A percentile compares a stretch with the other conserved stretches of the same genome.
Evolutionary conservation across 1,140 invertebrate species (phyloP).

Genomic region (Lepidurus packardi): DNA sequence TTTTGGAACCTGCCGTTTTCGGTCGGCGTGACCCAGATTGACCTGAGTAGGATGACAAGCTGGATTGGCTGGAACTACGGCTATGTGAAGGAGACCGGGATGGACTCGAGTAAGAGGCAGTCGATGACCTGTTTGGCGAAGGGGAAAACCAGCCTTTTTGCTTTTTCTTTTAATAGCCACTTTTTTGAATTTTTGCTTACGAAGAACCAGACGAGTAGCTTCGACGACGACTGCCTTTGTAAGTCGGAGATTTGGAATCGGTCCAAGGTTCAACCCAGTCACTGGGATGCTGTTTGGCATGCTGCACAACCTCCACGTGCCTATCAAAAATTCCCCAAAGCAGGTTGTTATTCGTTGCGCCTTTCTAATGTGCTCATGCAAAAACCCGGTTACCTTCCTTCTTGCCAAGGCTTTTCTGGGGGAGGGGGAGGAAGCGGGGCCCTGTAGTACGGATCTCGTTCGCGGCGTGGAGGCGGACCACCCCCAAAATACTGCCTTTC

Average conservation of each 20-base stretch:
- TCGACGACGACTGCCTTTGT: slow-evolving; percentile 45
- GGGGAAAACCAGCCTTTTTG: too few species aligned
- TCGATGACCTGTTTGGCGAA: slow-evolving; percentile 46
- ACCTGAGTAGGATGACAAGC: slow-evolving; percentile 45
- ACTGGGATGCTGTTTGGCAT: slow-evolving; percentile 48
- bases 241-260: slow-evolving; percentile 61
- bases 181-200: background rate
- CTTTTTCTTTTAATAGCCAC: too few species aligned
- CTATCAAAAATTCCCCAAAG: slow-evolving; percentile 18
- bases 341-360: background rate
- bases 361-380: background rate
- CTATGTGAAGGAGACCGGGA: slow-evolving; percentile 53
- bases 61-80: slow-evolving; percentile 51
- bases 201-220: slow-evolving; percentile 38
- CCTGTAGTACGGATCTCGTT: slow-evolving; percentile 27
- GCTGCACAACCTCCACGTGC: slow-evolving; percentile 33
- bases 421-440: slow-evolving; percentile 17
- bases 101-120: slow-evolving; percentile 55
- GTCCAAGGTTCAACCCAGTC: slow-evolving; percentile 94
- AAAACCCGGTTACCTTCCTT: slow-evolving; percentile 27
- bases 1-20: background rate
- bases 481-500: slow-evolving; percentile 34
- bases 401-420: slow-evolving; percentile 36
- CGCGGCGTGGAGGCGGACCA: slow-evolving; percentile 10
- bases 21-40: slow-evolving; percentile 39